Base-by-base conservation (phyloP, 2,113 vertebrate genomes). In the Alligator sinensis region DNA sequence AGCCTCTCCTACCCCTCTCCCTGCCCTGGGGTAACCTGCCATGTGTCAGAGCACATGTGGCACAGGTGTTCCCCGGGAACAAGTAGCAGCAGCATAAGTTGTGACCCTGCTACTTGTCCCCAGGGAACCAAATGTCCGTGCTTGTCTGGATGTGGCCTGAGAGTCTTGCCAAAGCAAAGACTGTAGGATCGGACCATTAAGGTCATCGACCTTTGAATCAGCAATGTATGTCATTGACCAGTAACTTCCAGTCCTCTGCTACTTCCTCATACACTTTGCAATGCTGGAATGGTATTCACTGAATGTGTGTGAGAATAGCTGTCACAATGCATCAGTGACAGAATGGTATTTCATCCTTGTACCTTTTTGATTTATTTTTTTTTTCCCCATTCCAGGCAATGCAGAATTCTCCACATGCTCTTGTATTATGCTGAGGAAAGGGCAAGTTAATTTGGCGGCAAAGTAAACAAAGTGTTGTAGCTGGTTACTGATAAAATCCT, bases 341-440 rank as follows among this genome's bases (percentile, higher is more conserved):
- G 93, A 97, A 97, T 8, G 47, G 95, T 95, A 96, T 96, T 96
- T 96, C 89, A 89, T 96, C 77, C 96, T 97, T 96, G 12, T 84
- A 80, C 89, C 34, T 72, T 72, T 21, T 47, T 47, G 47, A 47
- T 47, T 9, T 9, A 47, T 47, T 47, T 47, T 47, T 82, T 3
- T 93, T 86, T 34, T 34, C 4, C 34, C 61, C 64, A 59, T 90
- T 86, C 55, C 11, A 82, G 90, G 89, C 86, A 77, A 59, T 30
- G 80, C 24, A 38, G 34, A 47, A 19, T 10, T 11, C 61, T 62
- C 61, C 22, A 25, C 12, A 62, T 25, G 12, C 61, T 25, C 61
- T 24, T 13, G 70, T 38, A 30, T 47, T 74, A 47, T 22, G 13
- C 34, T 74, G 5, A 12, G 19, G 24, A 38, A 74, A 34, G 70